Evolutionary conservation across 2,113 vertebrate genomes (phyloP).

Genomic region (Bubalus kerabau): DNA sequence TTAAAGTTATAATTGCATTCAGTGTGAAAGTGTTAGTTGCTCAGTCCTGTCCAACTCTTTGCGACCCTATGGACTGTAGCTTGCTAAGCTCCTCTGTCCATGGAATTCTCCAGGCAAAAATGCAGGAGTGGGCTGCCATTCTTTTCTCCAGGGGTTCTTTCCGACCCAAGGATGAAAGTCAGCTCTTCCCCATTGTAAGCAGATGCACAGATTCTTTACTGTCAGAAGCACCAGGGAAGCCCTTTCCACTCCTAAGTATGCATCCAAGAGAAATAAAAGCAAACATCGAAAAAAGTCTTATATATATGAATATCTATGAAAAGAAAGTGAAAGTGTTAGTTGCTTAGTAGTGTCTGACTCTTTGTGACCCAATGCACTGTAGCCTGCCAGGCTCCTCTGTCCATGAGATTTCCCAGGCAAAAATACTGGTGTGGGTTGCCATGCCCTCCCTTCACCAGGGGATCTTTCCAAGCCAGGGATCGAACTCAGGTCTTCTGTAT

Average conservation of each 20-base stretch:
- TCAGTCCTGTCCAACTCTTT: background rate
- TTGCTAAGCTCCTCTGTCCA: background rate
- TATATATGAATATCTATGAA: background rate
- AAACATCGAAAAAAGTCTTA: background rate
- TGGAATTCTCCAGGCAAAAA: background rate
- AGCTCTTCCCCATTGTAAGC: background rate
- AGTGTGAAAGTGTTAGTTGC: background rate
- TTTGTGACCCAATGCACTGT: background rate
- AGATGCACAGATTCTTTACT: background rate
- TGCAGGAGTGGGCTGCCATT: background rate
- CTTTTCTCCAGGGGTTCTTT: background rate
- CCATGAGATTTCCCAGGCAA: background rate
- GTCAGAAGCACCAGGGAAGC: background rate
- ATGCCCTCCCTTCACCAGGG: background rate
- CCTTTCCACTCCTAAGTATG: background rate
- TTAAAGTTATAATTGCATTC: background rate
- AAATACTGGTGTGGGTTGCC: background rate
- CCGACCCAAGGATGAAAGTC: background rate
- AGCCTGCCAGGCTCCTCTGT: background rate
- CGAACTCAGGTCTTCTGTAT: background rate
- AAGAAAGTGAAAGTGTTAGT: background rate
- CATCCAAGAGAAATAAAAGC: background rate
- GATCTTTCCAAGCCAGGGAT: background rate
- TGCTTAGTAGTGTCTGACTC: background rate
- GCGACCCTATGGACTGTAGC: background rate